Evolutionary conservation across 2,888 invertebrate species (phyloP).

Genomic region (Zootermopsis nevadensis): DNA sequence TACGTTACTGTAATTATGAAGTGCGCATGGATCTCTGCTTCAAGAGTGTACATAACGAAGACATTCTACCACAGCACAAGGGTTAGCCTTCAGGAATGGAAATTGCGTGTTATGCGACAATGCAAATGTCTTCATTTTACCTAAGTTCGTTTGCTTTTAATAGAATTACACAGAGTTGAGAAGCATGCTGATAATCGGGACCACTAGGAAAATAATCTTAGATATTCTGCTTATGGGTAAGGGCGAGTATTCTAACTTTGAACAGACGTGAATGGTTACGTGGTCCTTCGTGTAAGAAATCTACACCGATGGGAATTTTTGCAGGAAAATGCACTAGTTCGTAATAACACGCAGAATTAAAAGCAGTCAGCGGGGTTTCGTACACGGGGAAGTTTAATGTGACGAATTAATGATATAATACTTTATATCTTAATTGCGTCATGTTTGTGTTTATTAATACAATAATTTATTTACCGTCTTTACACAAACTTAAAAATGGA

Average conservation of each 20-base stretch:
- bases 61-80: background rate
- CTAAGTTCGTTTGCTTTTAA: constrained; percentile 7
- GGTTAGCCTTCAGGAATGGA: constrained; percentile 18
- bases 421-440: no score
- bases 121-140: constrained; percentile 22
- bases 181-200: background rate
- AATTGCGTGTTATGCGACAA: constrained; percentile 20
- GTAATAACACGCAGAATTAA: no score
- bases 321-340: no score
- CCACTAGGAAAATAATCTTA: background rate
- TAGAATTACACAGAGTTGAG: background rate
- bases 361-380: no score
- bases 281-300: background rate
- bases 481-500: no score
- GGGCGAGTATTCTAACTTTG: background rate
- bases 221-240: background rate
- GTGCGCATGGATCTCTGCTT: background rate
- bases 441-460: no score
- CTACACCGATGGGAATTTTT: background rate
- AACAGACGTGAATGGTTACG: background rate
- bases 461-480: no score
- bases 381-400: no score
- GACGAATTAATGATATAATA: no score
- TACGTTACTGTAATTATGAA: background rate
- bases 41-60: background rate